These are phyloP conservation scores for Oreotrochilus melanogaster DNA, from an alignment of 2,113 vertebrate genomes.

Conservation along the genomic window DNA sequence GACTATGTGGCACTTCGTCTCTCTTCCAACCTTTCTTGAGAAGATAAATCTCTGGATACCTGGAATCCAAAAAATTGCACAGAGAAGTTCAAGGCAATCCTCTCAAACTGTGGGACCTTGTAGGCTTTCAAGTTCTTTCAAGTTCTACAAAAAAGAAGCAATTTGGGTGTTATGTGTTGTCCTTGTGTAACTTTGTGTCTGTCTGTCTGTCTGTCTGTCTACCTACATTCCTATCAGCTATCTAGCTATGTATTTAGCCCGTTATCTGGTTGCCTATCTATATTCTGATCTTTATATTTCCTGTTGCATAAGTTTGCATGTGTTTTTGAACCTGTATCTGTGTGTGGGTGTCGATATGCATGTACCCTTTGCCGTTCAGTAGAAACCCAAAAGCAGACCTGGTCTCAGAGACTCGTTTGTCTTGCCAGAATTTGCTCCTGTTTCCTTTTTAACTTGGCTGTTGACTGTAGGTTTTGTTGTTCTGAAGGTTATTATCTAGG, in stretches of 20 bases:
- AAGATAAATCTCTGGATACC: neutral
- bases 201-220: no score
- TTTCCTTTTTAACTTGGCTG: neutral
- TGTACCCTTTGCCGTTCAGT: neutral
- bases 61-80: neutral
- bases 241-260: no score
- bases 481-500: neutral
- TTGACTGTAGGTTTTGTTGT: neutral
- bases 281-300: neutral
- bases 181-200: neutral
- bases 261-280: no score
- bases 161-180: neutral
- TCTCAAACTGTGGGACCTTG: neutral
- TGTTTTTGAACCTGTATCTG: neutral
- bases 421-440: neutral
- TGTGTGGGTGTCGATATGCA: fast-evolving
- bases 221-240: no score
- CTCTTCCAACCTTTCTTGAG: neutral
- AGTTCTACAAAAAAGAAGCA: fast-evolving
- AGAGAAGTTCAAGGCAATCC: neutral
- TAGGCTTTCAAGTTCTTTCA: neutral
- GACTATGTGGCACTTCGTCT: neutral
- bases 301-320: neutral
- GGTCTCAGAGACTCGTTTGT: neutral
- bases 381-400: neutral